These are phyloP conservation scores for Saguinus imperator DNA, from an alignment of 2,113 vertebrate genomes.

Conservation along the genomic window DNA sequence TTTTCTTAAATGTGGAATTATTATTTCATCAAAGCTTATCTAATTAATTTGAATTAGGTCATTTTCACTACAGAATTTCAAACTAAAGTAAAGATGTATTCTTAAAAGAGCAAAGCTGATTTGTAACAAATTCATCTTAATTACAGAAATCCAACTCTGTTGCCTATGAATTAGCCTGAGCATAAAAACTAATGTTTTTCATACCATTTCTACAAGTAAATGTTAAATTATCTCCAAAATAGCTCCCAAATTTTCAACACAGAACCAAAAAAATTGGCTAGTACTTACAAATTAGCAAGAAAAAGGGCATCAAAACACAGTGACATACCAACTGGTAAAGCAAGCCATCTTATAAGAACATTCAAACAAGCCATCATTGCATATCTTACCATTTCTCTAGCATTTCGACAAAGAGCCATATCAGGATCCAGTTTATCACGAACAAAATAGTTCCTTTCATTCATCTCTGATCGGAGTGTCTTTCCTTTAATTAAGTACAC, in stretches of 20 bases:
- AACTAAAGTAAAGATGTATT: not conserved
- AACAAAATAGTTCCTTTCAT: conserved; percentile 94
- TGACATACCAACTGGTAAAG: conserved; percentile 58
- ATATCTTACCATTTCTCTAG: conserved; percentile 94
- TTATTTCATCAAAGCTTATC: not conserved
- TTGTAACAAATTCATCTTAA: not conserved
- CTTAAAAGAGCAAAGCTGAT: not conserved
- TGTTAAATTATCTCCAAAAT: not conserved
- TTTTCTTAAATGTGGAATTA: not conserved
- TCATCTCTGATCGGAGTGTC: conserved; percentile 92
- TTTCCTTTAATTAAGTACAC: conserved; percentile 94
- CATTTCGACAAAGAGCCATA: conserved; percentile 95
- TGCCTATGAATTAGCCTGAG: not conserved
- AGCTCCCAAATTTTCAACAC: not conserved
- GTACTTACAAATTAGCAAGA: conserved; percentile 81
- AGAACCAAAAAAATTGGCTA: conserved; percentile 85
- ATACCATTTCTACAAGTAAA: not conserved
- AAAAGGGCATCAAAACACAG: conserved; percentile 67
- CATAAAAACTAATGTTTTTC: not conserved
- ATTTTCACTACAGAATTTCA: not conserved
- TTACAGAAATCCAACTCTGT: not conserved
- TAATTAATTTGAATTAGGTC: conserved; percentile 1
- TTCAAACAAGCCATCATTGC: not conserved
- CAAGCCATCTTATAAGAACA: conserved; percentile 46
- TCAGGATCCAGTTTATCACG: conserved; percentile 96